Conservation (phyloP, 2,113 vertebrate species). For the Mormoops blainvillei region DNA sequence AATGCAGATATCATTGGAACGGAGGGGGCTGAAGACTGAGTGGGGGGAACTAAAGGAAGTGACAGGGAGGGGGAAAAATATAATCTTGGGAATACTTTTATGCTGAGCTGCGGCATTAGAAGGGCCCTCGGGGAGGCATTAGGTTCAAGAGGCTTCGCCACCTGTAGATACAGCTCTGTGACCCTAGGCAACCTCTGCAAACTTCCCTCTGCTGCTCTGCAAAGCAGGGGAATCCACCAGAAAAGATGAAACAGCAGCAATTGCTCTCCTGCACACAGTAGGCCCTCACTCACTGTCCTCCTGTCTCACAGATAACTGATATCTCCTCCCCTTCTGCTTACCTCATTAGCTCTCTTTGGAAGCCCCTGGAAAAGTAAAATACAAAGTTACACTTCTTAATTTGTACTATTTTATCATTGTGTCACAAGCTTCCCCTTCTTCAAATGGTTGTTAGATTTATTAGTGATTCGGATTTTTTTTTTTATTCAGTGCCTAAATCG, state of each 20-base stretch:
- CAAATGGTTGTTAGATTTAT: neutral
- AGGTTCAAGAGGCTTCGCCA: neutral
- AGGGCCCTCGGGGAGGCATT: neutral
- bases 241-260: neutral
- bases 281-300: neutral
- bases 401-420: neutral
- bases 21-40: neutral
- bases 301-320: neutral
- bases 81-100: neutral
- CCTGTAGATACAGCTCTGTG: neutral
- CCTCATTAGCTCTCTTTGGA: neutral
- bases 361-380: neutral
- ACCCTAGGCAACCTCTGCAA: neutral
- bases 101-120: neutral
- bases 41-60: neutral
- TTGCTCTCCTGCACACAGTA: neutral
- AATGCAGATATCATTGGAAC: neutral
- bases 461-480: neutral
- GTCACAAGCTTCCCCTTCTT: neutral
- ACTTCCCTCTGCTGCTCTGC: neutral
- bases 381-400: neutral
- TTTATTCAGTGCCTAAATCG: neutral
- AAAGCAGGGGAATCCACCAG: neutral
- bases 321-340: neutral
- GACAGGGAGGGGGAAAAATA: neutral